Evolutionary conservation across 2,888 invertebrate species (phyloP).

Genomic region (Ectemnius continuus): DNA sequence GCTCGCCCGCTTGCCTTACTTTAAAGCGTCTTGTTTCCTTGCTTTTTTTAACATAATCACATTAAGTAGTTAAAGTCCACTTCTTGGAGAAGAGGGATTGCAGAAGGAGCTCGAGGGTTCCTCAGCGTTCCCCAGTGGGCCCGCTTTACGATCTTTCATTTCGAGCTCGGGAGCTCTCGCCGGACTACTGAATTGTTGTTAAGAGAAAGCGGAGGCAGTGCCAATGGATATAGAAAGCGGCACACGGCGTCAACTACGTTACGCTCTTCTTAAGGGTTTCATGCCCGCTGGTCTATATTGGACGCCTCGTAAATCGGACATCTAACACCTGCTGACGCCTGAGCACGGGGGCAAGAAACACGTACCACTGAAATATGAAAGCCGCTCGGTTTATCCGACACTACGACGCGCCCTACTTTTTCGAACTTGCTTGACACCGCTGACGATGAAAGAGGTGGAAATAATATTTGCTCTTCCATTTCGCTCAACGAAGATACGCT

Average conservation of each 20-base stretch:
- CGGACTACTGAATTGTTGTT: neutral
- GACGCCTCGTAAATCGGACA: conserved; percentile 29
- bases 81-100: conserved; percentile 3
- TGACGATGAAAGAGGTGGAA: conserved; percentile 35
- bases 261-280: too few relatives aligned
- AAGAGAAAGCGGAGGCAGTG: neutral
- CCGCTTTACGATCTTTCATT: conserved; percentile 3
- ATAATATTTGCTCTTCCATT: conserved; percentile 38
- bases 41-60: conserved; percentile 2
- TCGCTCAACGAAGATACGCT: conserved; percentile 4
- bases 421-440: conserved; percentile 34
- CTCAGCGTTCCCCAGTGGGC: neutral
- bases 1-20: neutral
- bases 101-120: conserved; percentile 3
- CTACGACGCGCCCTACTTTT: conserved; percentile 34
- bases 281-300: too few relatives aligned
- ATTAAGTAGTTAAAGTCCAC: conserved; percentile 4
- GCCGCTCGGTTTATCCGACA: conserved; percentile 44
- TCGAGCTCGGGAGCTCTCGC: neutral
- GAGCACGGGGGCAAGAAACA: conserved; percentile 31
- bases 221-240: too few relatives aligned
- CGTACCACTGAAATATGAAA: conserved; percentile 45
- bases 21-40: neutral
- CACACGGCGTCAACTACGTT: too few relatives aligned
- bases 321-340: conserved; percentile 24